Evolutionary conservation across 2,113 vertebrate species (phyloP), one percentile per base, ranked within the genome.

Genomic region (human (Homo sapiens)): DNA sequence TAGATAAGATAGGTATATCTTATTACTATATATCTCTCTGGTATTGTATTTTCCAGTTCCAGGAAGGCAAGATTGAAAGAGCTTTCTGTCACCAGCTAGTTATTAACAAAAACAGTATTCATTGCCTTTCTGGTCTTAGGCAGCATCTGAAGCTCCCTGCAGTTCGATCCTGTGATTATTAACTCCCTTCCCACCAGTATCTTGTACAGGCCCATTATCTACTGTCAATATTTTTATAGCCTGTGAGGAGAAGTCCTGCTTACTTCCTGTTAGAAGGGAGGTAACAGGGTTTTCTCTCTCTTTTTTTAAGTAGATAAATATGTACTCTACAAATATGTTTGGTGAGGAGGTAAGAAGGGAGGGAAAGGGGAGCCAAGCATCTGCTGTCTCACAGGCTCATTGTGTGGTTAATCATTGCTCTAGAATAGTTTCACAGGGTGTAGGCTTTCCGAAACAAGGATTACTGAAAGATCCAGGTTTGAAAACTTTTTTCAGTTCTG

Each of bases 191-290:
- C 82, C 98, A 97, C 97, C 97, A 96, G 91, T 97, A 95, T 97
- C 97, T 93, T 96, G 78, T 97, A 97, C 94, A 92, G 55, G 5
- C 66, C 50, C 40, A 98, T 98, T 99, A 99, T 98, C 99, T 98
- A 98, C 95, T 97, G 98, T 98, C 98, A 98, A 99, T 98, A 99
- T 97, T 98, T 98, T 98, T 95, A 98, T 96, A 97, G 95, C 85
- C 96, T 92, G 81, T 93, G 93, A 93, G 59, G 78, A 98, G 89
- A 95, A 98, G 96, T 98, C 97, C 94, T 96, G 89, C 96, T 98
- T 72, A 93, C 95, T 98, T 98, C 98, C 96, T 95, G 98, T 94
- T 98, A 98, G 81, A 78, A 93, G 98, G 98, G 87, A 89, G 93
- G 98, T 57, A 96, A 94, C 97, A 96, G 40, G 57, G 81, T 64